Percentiles rank a stretch among this genome's conserved stretches.
Evolutionary conservation across 37 sponge, comb jelly and placozoan species (phyloP).

Genomic region (Bolinopsis microptera): DNA sequence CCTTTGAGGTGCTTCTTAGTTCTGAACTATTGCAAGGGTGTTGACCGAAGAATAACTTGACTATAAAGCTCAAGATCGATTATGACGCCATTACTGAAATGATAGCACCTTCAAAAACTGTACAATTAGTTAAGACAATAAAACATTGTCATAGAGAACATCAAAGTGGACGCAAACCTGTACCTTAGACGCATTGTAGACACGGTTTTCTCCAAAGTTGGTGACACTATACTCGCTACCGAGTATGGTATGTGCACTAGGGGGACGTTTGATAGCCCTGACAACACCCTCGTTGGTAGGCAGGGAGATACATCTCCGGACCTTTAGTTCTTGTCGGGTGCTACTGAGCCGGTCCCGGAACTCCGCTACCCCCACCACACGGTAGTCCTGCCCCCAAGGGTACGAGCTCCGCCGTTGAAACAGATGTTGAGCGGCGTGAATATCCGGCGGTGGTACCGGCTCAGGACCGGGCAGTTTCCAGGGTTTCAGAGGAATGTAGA

Average conservation of each 20-base stretch:
- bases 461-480: not conserved
- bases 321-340: not conserved
- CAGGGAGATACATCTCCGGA: not conserved
- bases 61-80: no score
- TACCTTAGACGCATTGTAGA: slow-evolving; percentile 23
- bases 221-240: not conserved
- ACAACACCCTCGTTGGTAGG: not conserved
- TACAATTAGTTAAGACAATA: no score
- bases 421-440: not conserved
- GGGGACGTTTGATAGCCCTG: not conserved
- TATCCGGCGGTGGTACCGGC: not conserved
- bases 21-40: no score
- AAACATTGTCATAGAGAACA: no score
- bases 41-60: no score
- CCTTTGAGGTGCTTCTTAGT: no score
- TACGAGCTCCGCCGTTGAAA: slow-evolving; percentile 1
- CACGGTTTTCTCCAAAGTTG: not conserved
- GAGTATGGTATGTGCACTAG: not conserved
- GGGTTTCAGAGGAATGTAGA: slow-evolving; percentile 58
- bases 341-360: slow-evolving; percentile 4
- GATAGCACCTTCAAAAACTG: no score
- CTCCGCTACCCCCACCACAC: slow-evolving; percentile 14
- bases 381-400: slow-evolving; percentile 49
- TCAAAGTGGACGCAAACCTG: not conserved
- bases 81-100: no score